Base-by-base conservation (phyloP, 2,797 vertebrate genomes). In the Urocyon cinereoargenteus region DNA sequence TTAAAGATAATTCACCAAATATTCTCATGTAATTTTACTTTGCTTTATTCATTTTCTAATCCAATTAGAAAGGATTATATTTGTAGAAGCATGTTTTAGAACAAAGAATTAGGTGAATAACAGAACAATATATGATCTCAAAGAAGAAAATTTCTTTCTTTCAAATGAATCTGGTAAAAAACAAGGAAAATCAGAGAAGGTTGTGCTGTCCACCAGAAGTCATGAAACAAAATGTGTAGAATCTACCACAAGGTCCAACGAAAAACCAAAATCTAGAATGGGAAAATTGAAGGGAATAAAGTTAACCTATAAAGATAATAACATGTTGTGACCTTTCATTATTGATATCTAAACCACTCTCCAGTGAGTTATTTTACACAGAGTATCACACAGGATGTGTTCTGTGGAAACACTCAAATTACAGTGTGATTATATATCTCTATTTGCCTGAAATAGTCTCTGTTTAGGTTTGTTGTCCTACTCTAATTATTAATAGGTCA, bases 1-100 rank as follows among this genome's bases (percentile, higher is more conserved):
- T 55, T 95, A 83, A 94, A 91, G 36, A 86, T 86, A 95, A 61
- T 45, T 85, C 13, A 86, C 55, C 53, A 90, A 96, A 82, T 94
- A 81, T 57, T 81, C 6, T 61, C 55, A 82, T 14, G 31, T 40
- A 75, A 91, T 59, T 89, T 82, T 45, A 12, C 22, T 93, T 51
- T 73, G 28, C 77, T 92, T 85, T 90, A 78, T 24, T 91, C 22
- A 91, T 68, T 91, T 81, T 62, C 45, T 68, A 91, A 72, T 87
- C 9, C 87, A 94, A 81, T 66, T 72, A 81, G 57, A 84, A 79
- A 89, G 22, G 19, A 57, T 31, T 75, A 0, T 61, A 79, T 15
- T 61, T 96, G 13, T 94, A 79, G 28, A 83, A 84, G 28, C 13
- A 75, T 45, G 10, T 66, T 53, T 28, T 89, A 55, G 16, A 62